Percentiles rank a stretch among this genome's conserved stretches.
These are phyloP conservation scores for Phengaris arion DNA, from an alignment of 2,888 invertebrate genomes.

Conservation along the genomic window DNA sequence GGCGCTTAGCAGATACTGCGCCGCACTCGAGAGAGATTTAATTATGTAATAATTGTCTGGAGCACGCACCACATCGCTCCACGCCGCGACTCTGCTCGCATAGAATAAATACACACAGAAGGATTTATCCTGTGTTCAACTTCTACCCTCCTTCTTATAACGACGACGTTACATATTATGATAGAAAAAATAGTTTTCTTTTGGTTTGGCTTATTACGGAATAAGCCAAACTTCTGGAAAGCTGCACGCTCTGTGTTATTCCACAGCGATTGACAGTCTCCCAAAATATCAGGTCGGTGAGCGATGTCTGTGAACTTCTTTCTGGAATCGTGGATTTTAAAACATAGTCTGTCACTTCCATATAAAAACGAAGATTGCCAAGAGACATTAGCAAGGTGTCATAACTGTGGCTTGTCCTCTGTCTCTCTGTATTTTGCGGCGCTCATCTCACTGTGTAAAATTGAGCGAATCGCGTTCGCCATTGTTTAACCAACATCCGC, in stretches of 20 bases:
- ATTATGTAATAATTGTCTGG: slow-evolving; percentile 55
- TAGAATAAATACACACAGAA: background rate
- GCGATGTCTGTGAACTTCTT: no score
- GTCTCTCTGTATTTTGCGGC: background rate
- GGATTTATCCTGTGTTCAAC: no score
- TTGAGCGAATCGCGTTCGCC: slow-evolving; percentile 28
- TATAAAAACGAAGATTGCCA: no score
- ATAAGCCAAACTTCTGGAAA: background rate
- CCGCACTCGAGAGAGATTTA: slow-evolving; percentile 44
- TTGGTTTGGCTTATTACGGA: no score
- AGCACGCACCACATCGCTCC: slow-evolving; percentile 30
- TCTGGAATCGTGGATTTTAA: no score
- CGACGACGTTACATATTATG: no score
- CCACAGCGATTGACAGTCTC: background rate
- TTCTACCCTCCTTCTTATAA: no score
- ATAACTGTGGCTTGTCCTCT: background rate
- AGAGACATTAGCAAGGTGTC: background rate
- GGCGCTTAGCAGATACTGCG: background rate
- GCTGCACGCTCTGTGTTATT: background rate
- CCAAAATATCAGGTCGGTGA: background rate
- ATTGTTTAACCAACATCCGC: slow-evolving; percentile 7
- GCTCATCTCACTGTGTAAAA: background rate
- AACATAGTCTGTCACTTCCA: no score
- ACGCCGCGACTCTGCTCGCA: slow-evolving; percentile 29
- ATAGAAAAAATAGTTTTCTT: background rate